Percentiles rank a stretch among this genome's conserved stretches.
phyloP scores from a whole-genome alignment of 2,888 invertebrate genomes.

The Pyrrhia umbra region DNA sequence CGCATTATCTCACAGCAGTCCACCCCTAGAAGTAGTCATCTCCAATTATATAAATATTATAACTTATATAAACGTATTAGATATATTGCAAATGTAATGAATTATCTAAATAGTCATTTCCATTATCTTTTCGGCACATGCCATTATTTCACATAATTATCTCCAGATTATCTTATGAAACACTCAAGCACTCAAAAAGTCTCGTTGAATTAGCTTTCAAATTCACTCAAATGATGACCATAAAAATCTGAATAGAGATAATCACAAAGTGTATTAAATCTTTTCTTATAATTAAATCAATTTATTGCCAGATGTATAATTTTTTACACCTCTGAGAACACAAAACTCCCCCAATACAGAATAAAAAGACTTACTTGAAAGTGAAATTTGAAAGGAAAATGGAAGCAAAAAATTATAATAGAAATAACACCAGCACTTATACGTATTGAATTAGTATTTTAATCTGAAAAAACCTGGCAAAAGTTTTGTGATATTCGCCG shows the following conservation, averaged over 20 bases:
- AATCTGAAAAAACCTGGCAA: constrained; percentile 37
- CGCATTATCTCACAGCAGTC: not conserved
- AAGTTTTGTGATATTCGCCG: constrained; percentile 63
- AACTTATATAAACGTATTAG: too few relatives aligned
- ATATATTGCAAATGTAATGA: too few relatives aligned
- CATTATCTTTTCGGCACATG: too few relatives aligned
- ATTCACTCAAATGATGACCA: too few relatives aligned
- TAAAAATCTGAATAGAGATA: too few relatives aligned
- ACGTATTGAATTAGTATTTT: constrained; percentile 32
- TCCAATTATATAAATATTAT: too few relatives aligned
- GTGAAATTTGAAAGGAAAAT: not conserved
- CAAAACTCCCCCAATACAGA: not conserved
- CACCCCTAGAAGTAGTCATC: not conserved
- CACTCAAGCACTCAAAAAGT: too few relatives aligned
- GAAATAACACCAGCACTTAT: constrained; percentile 3
- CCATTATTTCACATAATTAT: too few relatives aligned
- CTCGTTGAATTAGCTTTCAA: too few relatives aligned
- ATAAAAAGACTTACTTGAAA: not conserved
- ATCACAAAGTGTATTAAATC: too few relatives aligned
- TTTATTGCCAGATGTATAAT: not conserved
- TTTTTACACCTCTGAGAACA: not conserved
- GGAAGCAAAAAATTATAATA: constrained; percentile 8
- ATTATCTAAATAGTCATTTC: not conserved
- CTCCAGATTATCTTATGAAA: too few relatives aligned
- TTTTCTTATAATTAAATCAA: not conserved